Evolutionary conservation across 2,113 vertebrate genomes (phyloP).

Genomic region (Syrmaticus mikado): DNA sequence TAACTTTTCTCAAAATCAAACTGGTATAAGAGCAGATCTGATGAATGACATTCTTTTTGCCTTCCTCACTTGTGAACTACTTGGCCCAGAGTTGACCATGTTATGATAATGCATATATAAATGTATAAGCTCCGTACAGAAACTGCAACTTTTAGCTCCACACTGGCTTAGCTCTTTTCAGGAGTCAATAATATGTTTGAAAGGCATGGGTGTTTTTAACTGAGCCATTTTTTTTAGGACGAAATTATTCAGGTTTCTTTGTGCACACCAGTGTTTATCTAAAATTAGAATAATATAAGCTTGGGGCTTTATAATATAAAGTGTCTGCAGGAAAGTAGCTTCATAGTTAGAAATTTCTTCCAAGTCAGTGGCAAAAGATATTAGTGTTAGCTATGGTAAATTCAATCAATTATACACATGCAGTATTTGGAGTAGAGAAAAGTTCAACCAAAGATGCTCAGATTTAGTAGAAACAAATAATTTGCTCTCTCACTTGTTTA

Average conservation of each 20-base stretch:
- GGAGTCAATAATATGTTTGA: neutral
- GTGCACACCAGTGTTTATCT: constrained; percentile 36
- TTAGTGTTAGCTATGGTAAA: constrained; percentile 48
- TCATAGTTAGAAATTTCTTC: constrained; percentile 34
- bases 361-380: constrained; percentile 33
- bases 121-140: neutral
- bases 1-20: neutral
- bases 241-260: constrained; percentile 57
- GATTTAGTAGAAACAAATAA: neutral
- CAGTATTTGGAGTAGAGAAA: constrained; percentile 11
- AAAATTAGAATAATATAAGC: constrained; percentile 52
- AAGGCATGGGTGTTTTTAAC: constrained; percentile 3
- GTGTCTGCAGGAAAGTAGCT: constrained; percentile 3
- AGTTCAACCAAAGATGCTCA: neutral
- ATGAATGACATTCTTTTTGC: neutral
- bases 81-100: neutral
- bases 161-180: neutral
- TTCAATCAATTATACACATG: neutral
- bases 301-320: neutral
- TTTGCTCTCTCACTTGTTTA: neutral
- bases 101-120: neutral
- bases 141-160: neutral
- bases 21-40: neutral
- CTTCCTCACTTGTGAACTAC: neutral
- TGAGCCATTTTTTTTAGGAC: neutral